A percentile compares a stretch with the other conserved stretches of the same genome.
Conservation (phyloP, 2,888 invertebrate genomes). For the Tromatobia lineatoria region DNA sequence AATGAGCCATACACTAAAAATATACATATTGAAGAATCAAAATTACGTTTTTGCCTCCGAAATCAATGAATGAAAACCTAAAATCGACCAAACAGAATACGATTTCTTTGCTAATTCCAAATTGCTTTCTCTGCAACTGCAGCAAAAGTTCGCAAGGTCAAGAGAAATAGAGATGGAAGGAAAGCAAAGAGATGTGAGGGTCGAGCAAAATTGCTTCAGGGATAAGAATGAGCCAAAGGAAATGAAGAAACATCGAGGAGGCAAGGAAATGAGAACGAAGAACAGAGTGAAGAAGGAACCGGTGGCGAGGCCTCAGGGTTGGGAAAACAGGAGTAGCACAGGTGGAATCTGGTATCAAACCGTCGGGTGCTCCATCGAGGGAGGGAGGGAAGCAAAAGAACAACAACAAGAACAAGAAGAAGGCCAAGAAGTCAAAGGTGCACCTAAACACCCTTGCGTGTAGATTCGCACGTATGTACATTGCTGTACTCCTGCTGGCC, state of each 20-base stretch:
- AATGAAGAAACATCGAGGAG: slow-evolving; percentile 11
- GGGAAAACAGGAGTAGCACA: slow-evolving; percentile 81
- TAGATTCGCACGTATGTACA: slow-evolving; percentile 72
- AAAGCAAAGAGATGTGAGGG: slow-evolving; percentile 66
- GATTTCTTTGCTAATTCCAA: neutral
- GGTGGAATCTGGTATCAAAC: slow-evolving; percentile 84
- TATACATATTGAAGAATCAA: neutral
- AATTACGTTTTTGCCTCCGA: neutral
- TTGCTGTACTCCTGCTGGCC: slow-evolving; percentile 63
- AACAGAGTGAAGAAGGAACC: slow-evolving; percentile 25
- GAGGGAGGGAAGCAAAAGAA: slow-evolving; percentile 62
- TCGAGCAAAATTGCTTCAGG: slow-evolving; percentile 62
- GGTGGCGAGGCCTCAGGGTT: slow-evolving; percentile 72
- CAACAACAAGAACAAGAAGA: slow-evolving; percentile 29
- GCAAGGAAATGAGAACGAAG: slow-evolving; percentile 21
- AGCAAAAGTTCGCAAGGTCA: slow-evolving; percentile 59
- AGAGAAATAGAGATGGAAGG: slow-evolving; percentile 55
- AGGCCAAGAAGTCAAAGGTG: slow-evolving; percentile 59
- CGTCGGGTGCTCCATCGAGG: slow-evolving; percentile 69
- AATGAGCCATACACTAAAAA: no score
- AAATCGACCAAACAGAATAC: neutral
- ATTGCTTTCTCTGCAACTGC: slow-evolving; percentile 11
- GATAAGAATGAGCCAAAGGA: slow-evolving; percentile 35
- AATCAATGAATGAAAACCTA: neutral
- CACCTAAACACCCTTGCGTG: slow-evolving; percentile 83